Percentiles rank a stretch among this genome's conserved stretches.
Evolutionary conservation across 2,888 invertebrate species (phyloP).

Genomic region (Ophion slaviceki): DNA sequence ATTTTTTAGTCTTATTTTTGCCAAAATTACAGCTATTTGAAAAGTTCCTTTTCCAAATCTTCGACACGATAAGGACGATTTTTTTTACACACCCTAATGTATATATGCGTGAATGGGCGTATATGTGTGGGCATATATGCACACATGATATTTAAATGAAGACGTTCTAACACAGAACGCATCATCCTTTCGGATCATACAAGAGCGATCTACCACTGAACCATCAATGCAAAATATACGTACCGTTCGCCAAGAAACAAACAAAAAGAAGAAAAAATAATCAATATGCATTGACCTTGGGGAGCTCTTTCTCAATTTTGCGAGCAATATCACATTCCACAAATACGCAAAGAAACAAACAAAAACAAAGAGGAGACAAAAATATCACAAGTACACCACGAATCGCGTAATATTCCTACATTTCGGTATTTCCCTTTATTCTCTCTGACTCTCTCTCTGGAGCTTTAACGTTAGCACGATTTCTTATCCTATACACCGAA

Average conservation of each 20-base stretch:
- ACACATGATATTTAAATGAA: constrained; percentile 44
- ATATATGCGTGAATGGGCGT: constrained; percentile 4
- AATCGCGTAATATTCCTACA: not conserved
- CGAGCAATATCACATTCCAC: not conserved
- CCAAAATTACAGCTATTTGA: not conserved
- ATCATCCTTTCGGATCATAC: not conserved
- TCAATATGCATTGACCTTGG: not conserved
- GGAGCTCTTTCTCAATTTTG: not conserved
- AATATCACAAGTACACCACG: not conserved
- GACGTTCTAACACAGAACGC: constrained; percentile 26
- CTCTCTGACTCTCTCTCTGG: not conserved
- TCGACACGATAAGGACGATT: not conserved
- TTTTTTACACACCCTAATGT: constrained; percentile 8
- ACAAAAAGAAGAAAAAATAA: not conserved
- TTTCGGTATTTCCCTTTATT: not conserved
- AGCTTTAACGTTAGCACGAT: not conserved
- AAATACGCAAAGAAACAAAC: not conserved
- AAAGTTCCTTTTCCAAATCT: not conserved
- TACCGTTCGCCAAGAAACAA: constrained; percentile 3
- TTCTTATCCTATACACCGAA: not conserved
- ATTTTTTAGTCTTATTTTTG: not conserved
- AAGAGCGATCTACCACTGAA: constrained; percentile 4
- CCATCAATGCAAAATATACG: constrained; percentile 14
- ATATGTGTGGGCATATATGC: constrained; percentile 37
- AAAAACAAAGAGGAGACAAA: not conserved